Conservation (phyloP, 2,888 invertebrate species). For the Apoderus coryli region DNA sequence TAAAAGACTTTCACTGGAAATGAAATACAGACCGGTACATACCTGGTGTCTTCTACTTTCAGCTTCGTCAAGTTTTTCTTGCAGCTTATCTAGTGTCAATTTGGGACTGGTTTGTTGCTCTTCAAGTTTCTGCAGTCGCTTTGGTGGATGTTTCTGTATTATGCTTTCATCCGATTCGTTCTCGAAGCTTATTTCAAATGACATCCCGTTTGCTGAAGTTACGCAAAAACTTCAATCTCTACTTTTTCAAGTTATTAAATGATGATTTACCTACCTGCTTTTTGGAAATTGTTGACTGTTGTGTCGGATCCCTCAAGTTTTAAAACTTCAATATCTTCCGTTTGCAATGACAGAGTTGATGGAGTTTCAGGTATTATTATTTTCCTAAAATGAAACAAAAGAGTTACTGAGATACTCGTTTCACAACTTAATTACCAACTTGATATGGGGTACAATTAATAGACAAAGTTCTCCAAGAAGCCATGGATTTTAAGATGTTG, state of each 20-base stretch:
- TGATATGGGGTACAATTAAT: too few species aligned
- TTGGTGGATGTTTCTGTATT: slow-evolving; percentile 48
- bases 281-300: slow-evolving; percentile 26
- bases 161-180: slow-evolving; percentile 30
- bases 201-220: slow-evolving; percentile 28
- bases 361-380: too few species aligned
- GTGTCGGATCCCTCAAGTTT: slow-evolving; percentile 25
- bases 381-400: too few species aligned
- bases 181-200: slow-evolving; percentile 30
- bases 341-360: too few species aligned
- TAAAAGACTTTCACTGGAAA: too few species aligned
- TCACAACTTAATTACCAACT: too few species aligned
- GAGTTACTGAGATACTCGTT: too few species aligned
- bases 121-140: slow-evolving; percentile 49
- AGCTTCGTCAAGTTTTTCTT: slow-evolving; percentile 58
- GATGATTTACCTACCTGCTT: too few species aligned
- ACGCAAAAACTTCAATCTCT: too few species aligned
- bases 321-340: slow-evolving; percentile 27
- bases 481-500: too few species aligned
- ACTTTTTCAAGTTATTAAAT: too few species aligned
- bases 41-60: slow-evolving; percentile 50
- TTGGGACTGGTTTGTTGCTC: slow-evolving; percentile 45
- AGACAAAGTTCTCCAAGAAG: too few species aligned
- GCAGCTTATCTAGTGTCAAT: slow-evolving; percentile 41
- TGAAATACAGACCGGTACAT: slow-evolving; percentile 6